Percentiles rank a stretch among this genome's conserved stretches.
Conservation (phyloP, 2,888 invertebrate genomes). For the Tetheella fluctuosa region DNA sequence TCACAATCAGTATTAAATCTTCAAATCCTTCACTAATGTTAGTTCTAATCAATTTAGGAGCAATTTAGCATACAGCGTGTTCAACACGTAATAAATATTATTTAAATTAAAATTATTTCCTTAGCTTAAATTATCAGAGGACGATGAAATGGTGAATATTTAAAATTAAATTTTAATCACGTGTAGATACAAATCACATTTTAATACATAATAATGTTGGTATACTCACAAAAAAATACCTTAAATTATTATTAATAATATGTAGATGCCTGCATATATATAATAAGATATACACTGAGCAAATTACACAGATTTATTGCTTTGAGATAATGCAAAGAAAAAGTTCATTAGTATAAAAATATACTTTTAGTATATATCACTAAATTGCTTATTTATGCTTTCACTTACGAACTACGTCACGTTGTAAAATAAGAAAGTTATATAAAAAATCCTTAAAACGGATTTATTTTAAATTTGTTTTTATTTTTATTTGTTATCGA, state of each 20-base stretch:
- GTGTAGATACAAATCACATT: conserved; percentile 9
- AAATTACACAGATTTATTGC: neutral
- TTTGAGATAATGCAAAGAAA: neutral
- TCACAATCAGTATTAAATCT: neutral
- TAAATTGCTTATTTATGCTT: neutral
- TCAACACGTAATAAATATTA: too few species aligned
- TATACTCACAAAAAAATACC: conserved; percentile 12
- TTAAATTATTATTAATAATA: neutral
- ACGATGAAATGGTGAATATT: conserved; percentile 15
- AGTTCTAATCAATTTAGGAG: neutral
- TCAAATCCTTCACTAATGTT: neutral
- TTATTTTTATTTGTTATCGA: neutral
- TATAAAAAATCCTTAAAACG: neutral
- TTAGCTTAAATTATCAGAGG: conserved; percentile 14
- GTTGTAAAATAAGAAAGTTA: neutral
- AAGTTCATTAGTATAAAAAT: neutral
- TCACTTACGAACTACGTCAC: neutral
- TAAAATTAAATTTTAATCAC: neutral
- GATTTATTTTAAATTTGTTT: neutral
- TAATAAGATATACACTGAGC: conserved; percentile 5
- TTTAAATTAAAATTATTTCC: conserved; percentile 9
- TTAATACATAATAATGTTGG: neutral
- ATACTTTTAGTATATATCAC: neutral
- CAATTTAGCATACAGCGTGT: neutral
- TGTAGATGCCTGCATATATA: conserved; percentile 1